Evolutionary conservation across 2,797 vertebrate species (phyloP).

Genomic region (Microctenopoma lineatum): DNA sequence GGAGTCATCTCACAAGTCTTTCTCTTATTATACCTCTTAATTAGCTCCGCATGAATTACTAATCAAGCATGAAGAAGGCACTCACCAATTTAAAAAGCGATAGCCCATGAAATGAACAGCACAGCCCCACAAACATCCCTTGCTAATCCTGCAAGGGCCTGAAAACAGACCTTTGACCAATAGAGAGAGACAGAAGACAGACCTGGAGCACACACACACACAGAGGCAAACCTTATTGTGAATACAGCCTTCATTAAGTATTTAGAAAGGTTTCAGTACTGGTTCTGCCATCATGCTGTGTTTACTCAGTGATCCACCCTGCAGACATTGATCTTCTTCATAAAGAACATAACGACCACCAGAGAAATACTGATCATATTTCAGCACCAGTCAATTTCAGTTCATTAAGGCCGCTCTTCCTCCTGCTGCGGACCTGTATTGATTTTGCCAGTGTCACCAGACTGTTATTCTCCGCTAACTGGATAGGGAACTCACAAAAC

Average conservation of each 20-base stretch:
- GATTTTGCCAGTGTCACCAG: constrained; percentile 76
- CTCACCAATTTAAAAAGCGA: constrained; percentile 86
- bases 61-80: constrained; percentile 85
- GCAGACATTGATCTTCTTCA: constrained; percentile 85
- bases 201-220: constrained; percentile 31
- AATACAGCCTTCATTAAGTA: constrained; percentile 82
- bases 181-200: constrained; percentile 25
- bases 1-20: constrained; percentile 76
- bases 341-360: constrained; percentile 83
- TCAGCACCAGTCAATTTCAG: constrained; percentile 78
- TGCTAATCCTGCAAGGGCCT: constrained; percentile 68
- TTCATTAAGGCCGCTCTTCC: constrained; percentile 79
- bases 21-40: constrained; percentile 85
- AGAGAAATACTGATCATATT: constrained; percentile 85
- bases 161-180: constrained; percentile 74
- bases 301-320: constrained; percentile 73
- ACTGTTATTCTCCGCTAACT: constrained; percentile 72
- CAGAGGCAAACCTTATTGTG: constrained; percentile 69
- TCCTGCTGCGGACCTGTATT: constrained; percentile 77
- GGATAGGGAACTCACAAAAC: constrained; percentile 70
- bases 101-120: constrained; percentile 87
- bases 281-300: constrained; percentile 70
- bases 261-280: constrained; percentile 78
- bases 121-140: constrained; percentile 75
- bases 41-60: constrained; percentile 84